Conservation (phyloP, 2,888 invertebrate species). For the Barypeithes pellucidus region DNA sequence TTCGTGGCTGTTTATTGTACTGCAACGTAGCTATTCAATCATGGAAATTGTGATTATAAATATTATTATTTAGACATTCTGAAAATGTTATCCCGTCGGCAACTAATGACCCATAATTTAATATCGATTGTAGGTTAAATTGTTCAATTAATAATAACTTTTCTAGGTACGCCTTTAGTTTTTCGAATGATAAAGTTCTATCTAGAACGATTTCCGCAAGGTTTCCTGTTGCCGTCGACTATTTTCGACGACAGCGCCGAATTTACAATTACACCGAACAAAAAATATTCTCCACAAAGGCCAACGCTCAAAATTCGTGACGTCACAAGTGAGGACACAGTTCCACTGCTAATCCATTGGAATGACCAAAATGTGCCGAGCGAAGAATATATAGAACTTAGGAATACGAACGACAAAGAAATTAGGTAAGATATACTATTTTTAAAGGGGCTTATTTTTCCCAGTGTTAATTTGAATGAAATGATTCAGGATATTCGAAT, state of each 20-base stretch:
- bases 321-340: constrained; percentile 51
- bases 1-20: no score
- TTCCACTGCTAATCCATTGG: constrained; percentile 57
- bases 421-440: constrained; percentile 41
- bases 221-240: constrained; percentile 34
- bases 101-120: no score
- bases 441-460: no score
- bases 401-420: constrained; percentile 54
- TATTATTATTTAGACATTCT: no score
- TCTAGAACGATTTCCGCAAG: constrained; percentile 36
- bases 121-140: no score
- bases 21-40: no score
- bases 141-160: no score
- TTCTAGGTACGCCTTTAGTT: constrained; percentile 36
- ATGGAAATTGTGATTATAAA: no score
- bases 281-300: constrained; percentile 10
- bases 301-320: constrained; percentile 45
- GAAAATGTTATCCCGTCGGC: no score
- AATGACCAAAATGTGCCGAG: constrained; percentile 5
- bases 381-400: constrained; percentile 45
- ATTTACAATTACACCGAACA: constrained; percentile 9
- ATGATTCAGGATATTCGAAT: no score
- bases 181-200: constrained; percentile 38
- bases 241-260: constrained; percentile 37
- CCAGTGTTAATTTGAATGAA: no score